These are phyloP conservation scores for Galeruca laticollis DNA, from an alignment of 2,888 invertebrate species.

Conservation along the genomic window DNA sequence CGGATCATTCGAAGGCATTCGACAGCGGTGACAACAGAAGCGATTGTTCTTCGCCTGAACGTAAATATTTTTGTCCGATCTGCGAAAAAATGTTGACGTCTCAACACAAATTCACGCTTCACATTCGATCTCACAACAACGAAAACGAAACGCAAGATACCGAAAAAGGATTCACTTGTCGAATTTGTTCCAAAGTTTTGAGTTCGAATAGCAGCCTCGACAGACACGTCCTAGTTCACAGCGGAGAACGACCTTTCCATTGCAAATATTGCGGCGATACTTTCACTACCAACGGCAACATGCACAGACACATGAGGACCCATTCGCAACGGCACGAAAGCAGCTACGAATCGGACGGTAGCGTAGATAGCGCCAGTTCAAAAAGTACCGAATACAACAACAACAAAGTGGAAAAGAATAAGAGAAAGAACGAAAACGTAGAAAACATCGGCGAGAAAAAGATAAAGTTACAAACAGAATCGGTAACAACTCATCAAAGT, in stretches of 20 bases:
- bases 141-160: slow-evolving; percentile 64
- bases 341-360: slow-evolving; percentile 74
- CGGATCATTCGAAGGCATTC: slow-evolving; percentile 57
- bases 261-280: slow-evolving; percentile 84
- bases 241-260: slow-evolving; percentile 84
- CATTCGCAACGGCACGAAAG: slow-evolving; percentile 69
- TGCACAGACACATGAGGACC: slow-evolving; percentile 86
- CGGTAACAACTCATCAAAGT: slow-evolving; percentile 51
- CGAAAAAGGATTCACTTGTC: slow-evolving; percentile 72
- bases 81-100: slow-evolving; percentile 74
- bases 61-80: slow-evolving; percentile 73
- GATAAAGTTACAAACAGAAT: slow-evolving; percentile 51
- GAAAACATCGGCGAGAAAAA: slow-evolving; percentile 56
- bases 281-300: slow-evolving; percentile 88
- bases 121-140: slow-evolving; percentile 76
- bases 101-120: slow-evolving; percentile 77
- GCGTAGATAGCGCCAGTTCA: slow-evolving; percentile 65
- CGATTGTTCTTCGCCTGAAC: slow-evolving; percentile 68
- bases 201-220: slow-evolving; percentile 85
- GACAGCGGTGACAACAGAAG: slow-evolving; percentile 73
- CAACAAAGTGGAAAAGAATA: slow-evolving; percentile 62
- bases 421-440: slow-evolving; percentile 62
- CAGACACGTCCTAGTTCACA: slow-evolving; percentile 83
- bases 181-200: slow-evolving; percentile 77
- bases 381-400: slow-evolving; percentile 65